Evolutionary conservation across 2,113 vertebrate species (phyloP).

Genomic region (Strigops habroptila): DNA sequence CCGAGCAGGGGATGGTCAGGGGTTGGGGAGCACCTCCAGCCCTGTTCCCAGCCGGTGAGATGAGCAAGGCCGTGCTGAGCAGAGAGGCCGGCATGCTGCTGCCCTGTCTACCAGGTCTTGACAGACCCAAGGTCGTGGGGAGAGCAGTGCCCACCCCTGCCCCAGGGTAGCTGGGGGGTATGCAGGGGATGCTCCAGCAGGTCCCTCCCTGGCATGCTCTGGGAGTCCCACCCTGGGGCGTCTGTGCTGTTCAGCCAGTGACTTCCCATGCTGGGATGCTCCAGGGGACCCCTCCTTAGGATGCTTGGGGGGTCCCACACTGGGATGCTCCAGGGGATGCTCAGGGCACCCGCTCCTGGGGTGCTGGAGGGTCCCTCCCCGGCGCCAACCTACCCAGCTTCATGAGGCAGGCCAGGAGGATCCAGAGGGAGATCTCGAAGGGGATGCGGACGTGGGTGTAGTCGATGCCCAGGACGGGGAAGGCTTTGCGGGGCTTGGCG

Average conservation of each 20-base stretch:
- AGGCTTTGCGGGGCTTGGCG: slow-evolving; percentile 74
- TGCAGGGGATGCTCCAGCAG: neutral
- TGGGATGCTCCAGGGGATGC: neutral
- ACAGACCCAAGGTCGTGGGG: slow-evolving; percentile 8
- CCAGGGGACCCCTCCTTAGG: neutral
- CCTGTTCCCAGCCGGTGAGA: fast-evolving
- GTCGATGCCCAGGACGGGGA: slow-evolving; percentile 87
- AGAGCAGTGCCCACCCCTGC: neutral
- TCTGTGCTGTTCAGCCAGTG: neutral
- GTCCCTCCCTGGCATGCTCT: neutral
- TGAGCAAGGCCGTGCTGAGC: fast-evolving
- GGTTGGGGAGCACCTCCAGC: neutral
- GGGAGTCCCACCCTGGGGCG: neutral
- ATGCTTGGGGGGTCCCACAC: neutral
- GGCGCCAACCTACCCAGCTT: slow-evolving; percentile 86
- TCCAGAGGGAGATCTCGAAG: slow-evolving; percentile 92
- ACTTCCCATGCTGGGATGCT: neutral
- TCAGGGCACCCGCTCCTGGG: neutral
- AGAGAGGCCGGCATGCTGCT: neutral
- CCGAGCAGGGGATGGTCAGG: neutral
- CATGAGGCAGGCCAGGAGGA: slow-evolving; percentile 93
- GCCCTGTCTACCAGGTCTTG: neutral
- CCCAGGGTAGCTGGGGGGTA: neutral
- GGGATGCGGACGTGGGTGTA: slow-evolving; percentile 78
- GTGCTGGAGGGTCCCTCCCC: fast-evolving